Base-by-base conservation (phyloP, 2,888 invertebrate genomes). In the Timema cristinae region DNA sequence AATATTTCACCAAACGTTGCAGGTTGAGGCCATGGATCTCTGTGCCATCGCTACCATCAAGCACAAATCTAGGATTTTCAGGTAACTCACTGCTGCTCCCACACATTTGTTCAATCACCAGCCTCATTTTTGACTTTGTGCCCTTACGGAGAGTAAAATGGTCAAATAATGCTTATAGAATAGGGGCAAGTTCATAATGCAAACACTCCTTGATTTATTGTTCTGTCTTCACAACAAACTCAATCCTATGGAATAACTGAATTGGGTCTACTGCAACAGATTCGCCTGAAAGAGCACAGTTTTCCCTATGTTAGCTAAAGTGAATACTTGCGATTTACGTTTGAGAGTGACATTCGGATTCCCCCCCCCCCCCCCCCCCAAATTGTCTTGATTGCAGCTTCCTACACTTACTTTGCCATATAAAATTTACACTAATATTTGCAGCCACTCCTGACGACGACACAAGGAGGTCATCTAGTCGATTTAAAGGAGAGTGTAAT, bases 1-100 rank as follows among this genome's bases (percentile, higher is more conserved):
- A 10, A 63, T 63, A 63, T 63, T 63, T 32, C 63, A 63, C 63
- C 63, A 63, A 47, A 63, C 16, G 63, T 47, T 63, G 63, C 63
- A 63, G 16, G 32, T 63, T 7, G 4, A 47, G 63, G 63, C 63
- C 63, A 63, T 11, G 63, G 63, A 1, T 16, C 63, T 63, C 47
- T n/a, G 63, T 63, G 63, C 16, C 16, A 7, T 63, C 16, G 47
- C 47, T 48, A 63, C 47, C 63, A 63, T 47, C 47, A 32, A 63
- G 7, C 8, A 63, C 63, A 63, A 59, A 59, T 59, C n/a, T 59
- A 32, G 59, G 59, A 13, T 59, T 59, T 59, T 59, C 59, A 16
- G 59, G 32, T 32, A 59, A 32, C 4, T 8, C 63, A 63, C 63
- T 11, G 63, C 63, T 63, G 63, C 32, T 32, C 32, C 63, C 5